phyloP scores from a whole-genome alignment of 2,113 vertebrate species.

The Brienomyrus longianalis region DNA sequence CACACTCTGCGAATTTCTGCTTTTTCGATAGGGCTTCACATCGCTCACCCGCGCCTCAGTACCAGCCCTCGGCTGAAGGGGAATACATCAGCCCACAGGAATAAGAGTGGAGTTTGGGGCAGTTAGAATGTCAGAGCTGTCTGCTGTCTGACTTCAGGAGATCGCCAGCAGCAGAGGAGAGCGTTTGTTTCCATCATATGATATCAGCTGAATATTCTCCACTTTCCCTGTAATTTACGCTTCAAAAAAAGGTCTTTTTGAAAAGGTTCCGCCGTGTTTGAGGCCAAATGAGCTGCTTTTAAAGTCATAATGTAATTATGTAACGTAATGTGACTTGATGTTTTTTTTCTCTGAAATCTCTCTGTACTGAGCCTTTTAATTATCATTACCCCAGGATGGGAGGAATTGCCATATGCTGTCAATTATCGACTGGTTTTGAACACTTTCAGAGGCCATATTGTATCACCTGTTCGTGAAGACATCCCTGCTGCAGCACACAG shows the following conservation, averaged over 20 bases:
- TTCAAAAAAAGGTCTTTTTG: background rate
- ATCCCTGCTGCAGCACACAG: background rate
- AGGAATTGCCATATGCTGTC: background rate
- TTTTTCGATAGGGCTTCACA: background rate
- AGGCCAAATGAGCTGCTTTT: slow-evolving; percentile 4
- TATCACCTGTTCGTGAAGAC: background rate
- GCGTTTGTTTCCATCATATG: background rate
- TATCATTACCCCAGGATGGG: background rate
- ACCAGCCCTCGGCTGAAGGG: background rate
- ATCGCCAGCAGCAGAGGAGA: background rate
- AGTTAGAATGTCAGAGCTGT: background rate
- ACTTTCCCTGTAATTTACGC: background rate
- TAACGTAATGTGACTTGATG: background rate
- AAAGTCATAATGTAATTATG: slow-evolving; percentile 7
- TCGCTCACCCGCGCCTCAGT: background rate
- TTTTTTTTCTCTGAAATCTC: background rate
- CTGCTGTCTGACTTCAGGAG: background rate
- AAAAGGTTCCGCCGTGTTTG: background rate
- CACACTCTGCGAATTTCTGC: background rate
- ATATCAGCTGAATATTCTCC: background rate
- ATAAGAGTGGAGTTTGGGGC: background rate
- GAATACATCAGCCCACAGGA: background rate
- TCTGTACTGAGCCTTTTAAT: slow-evolving; percentile 3
- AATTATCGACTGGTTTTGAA: background rate
- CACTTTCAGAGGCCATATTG: background rate